Conservation (phyloP, 2,113 vertebrate genomes). For the Ailurus styani region DNA sequence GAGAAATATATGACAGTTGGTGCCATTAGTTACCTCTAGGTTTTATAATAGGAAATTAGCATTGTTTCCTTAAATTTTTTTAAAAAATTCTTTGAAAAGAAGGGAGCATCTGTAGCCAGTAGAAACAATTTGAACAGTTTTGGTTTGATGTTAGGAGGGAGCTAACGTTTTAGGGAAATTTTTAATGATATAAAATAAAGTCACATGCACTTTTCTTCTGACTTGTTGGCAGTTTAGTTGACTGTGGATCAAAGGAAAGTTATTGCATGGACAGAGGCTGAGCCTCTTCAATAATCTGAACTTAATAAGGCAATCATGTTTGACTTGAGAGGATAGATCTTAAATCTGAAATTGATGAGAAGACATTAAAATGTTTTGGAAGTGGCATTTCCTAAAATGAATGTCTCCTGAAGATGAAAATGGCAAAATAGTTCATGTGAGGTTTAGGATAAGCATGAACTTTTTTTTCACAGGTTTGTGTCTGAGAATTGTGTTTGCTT, state of each 20-base stretch:
- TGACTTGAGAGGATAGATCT: constrained; percentile 2
- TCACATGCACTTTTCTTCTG: background rate
- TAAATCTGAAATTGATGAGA: constrained; percentile 11
- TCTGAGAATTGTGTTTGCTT: background rate
- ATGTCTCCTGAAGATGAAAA: constrained; percentile 11
- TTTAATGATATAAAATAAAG: constrained; percentile 13
- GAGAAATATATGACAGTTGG: background rate
- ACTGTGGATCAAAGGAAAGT: background rate
- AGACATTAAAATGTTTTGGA: background rate
- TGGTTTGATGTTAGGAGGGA: background rate
- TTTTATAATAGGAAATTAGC: background rate
- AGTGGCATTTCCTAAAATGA: background rate
- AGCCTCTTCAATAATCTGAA: background rate
- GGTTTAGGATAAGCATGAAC: background rate
- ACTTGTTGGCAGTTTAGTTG: constrained; percentile 11
- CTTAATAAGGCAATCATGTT: background rate
- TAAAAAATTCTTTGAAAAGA: background rate
- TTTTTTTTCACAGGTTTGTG: background rate
- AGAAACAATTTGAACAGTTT: background rate
- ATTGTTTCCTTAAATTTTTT: background rate
- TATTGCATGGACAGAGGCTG: background rate
- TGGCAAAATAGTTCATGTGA: background rate
- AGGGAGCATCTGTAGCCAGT: background rate
- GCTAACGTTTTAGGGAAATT: background rate
- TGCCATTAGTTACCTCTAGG: background rate